phyloP scores from a whole-genome alignment of 2,888 invertebrate species.

The Noctua pronuba region DNA sequence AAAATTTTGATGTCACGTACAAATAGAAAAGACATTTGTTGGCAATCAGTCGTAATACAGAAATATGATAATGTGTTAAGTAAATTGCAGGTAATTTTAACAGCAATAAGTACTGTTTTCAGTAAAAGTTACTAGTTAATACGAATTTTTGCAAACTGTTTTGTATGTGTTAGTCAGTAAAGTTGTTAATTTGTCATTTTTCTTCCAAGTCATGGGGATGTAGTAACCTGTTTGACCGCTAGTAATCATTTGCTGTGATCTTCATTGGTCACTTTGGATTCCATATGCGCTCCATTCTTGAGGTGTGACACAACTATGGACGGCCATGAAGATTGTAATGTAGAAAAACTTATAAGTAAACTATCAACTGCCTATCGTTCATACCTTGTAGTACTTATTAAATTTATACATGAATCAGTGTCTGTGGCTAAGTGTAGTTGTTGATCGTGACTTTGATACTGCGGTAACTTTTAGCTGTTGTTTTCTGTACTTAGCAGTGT shows the following conservation, averaged over 20 bases:
- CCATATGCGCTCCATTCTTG: neutral
- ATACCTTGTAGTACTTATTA: neutral
- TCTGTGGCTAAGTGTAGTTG: constrained; percentile 13
- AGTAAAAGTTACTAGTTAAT: constrained; percentile 5
- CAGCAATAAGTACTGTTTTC: neutral
- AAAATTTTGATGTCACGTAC: constrained; percentile 22
- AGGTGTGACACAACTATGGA: neutral
- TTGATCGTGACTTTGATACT: constrained; percentile 4
- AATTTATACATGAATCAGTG: neutral
- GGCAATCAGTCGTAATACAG: constrained; percentile 2
- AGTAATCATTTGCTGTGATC: constrained; percentile 22
- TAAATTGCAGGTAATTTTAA: constrained; percentile 9
- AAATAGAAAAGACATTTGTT: constrained; percentile 29
- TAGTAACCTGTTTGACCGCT: constrained; percentile 16
- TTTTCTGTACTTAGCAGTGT: constrained; percentile 12
- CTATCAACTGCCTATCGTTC: neutral
- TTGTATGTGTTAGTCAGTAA: constrained; percentile 2
- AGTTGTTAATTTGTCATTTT: constrained; percentile 7
- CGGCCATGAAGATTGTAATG: neutral
- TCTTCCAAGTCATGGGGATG: neutral
- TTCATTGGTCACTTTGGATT: neutral
- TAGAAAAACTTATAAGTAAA: neutral
- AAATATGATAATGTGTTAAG: neutral
- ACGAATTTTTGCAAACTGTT: constrained; percentile 4
- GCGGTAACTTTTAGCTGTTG: constrained; percentile 7